Base-by-base conservation (phyloP, 2,888 invertebrate genomes). In the Tenthredo scrophulariae region DNA sequence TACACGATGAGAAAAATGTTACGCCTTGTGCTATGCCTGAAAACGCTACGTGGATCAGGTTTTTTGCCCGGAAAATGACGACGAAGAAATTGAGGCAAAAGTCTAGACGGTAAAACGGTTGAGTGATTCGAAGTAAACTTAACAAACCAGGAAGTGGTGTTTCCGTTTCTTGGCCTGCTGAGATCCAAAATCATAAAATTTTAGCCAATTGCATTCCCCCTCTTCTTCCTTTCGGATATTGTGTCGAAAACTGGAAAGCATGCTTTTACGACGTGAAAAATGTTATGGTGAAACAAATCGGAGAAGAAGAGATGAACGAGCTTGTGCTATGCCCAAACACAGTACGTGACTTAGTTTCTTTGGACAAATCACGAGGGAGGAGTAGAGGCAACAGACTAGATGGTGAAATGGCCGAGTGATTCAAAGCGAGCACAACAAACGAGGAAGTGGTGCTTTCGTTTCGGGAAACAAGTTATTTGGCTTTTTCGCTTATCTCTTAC, bases 401-500 rank as follows among this genome's bases (percentile, higher is more conserved):
- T n/a, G 13, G 67, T 67, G 33, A 33, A 33, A 33, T 18, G 67
- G 33, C 6, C 15, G 67, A 67, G 67, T 67, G 67, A 33, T 67
- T 67, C 67, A 33, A 67, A 67, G 67, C 18, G 15, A 67, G 33
- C 33, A 67, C 33, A 33, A 67, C 67, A 33, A 67, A 67, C 67
- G 67, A 33, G 67, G 18, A 67, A 67, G 67, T 29, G 33, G 33
- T 26, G 33, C 33, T 67, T 67, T 33, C 67, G 33, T 67, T 67
- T 67, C 29, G 40, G 72, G 43, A n/a, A 40, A 40, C 72, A 74
- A 29, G 40, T 40, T 40, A 74, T 43, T 43, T 43, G 72, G n/a
- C 40, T 74, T 40, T n/a, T 74, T 43, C 43, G 40, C 37, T 54
- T 79, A 54, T 58, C 79, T 37, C n/a, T 79, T 79, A 15, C 33